A percentile compares a stretch with the other conserved stretches of the same genome.
Evolutionary conservation across 2,113 vertebrate species (phyloP).

Genomic region (Aythya baeri): DNA sequence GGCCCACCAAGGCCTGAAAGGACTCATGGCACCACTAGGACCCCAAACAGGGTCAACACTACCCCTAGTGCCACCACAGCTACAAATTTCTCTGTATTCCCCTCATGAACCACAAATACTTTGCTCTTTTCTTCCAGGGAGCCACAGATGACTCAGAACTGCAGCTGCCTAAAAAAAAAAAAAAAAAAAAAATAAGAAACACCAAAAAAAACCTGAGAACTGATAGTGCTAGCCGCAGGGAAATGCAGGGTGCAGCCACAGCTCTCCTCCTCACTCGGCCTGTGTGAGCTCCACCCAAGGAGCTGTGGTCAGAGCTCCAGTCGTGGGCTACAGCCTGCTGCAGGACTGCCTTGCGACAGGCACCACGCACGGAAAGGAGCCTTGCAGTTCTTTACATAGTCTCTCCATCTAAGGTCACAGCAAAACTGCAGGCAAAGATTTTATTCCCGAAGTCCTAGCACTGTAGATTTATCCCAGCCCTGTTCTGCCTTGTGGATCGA

Average conservation of each 20-base stretch:
- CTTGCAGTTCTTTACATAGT: neutral
- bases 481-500: neutral
- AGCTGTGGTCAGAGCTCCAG: neutral
- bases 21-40: neutral
- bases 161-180: neutral
- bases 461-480: neutral
- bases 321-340: neutral
- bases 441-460: neutral
- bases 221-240: neutral
- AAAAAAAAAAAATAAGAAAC: too few relatives aligned
- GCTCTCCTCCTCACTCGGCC: neutral
- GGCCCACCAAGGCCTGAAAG: neutral
- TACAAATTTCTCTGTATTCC: fast-evolving
- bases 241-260: neutral
- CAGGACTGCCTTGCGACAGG: neutral
- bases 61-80: neutral
- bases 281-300: neutral
- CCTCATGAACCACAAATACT: neutral
- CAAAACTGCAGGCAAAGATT: neutral
- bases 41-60: neutral
- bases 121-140: neutral
- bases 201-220: neutral
- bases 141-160: neutral
- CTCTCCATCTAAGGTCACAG: neutral
- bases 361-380: neutral